Evolutionary conservation across 2,113 vertebrate genomes (phyloP), one percentile per base, ranked within the genome.

Genomic region (Bucco capensis): DNA sequence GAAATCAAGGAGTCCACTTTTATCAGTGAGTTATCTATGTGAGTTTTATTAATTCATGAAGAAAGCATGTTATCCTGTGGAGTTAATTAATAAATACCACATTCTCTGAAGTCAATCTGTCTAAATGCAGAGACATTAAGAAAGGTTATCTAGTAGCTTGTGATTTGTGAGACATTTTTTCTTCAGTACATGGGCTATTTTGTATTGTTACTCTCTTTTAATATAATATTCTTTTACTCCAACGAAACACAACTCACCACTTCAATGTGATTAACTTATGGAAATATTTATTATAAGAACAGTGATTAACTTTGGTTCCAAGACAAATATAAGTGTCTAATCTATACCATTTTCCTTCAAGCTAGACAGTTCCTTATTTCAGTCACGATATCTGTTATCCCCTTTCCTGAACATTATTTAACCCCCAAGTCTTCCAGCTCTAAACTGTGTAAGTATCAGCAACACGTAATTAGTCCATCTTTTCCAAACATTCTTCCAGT

Each of bases 251-350:
- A 73, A 14, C 25, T 74, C 11, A 66, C 10, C 25, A n/a, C 35
- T 81, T 60, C 33, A 56, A 60, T 64, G 19, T 44, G 22, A 86
- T 81, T 33, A 78, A 33, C 10, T 40, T 78, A 58, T 25, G 33
- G 44, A 93, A 96, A 78, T 78, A 67, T 77, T 92, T 96, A 56
- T 53, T 80, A 51, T 10, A 83, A 65, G 27, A 77, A 83, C 5
- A 40, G 24, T 60, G 61, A 64, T 71, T 70, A 38, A 62, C 83
- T 91, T 71, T 66, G 5, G 17, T 78, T 75, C 37, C 40, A 61
- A 71, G 44, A 35, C 44, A 91, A 38, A 38, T 80, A 21, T 53
- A 78, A 85, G 44, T 10, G 3, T 65, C 38, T 84, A 74, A 64
- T 83, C 64, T 77, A 13, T 35, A 56, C 5, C 4, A 66, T 81